phyloP scores from a whole-genome alignment of 23 tunicate species.

The Styela plicata region DNA sequence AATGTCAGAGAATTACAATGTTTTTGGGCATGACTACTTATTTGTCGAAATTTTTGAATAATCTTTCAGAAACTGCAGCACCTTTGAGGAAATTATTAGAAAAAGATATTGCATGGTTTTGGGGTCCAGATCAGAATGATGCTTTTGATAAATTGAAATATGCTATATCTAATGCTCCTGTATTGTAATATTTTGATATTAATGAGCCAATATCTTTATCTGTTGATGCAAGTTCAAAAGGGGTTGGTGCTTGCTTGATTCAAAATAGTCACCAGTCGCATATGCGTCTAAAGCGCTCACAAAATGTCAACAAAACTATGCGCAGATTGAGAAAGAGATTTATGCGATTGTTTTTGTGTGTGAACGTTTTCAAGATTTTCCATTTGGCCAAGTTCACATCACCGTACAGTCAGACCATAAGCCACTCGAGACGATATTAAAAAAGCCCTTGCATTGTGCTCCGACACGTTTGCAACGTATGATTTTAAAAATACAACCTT shows the following conservation, averaged over 20 bases:
- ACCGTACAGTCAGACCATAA: conserved; percentile 39
- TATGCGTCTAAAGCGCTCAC: not conserved
- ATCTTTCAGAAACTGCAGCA: too few relatives aligned
- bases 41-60: too few relatives aligned
- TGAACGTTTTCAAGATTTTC: not conserved
- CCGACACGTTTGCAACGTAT: too few relatives aligned
- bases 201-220: not conserved
- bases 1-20: too few relatives aligned
- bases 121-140: not conserved
- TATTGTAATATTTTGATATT: conserved; percentile 10
- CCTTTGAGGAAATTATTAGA: too few relatives aligned
- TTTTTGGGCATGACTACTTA: too few relatives aligned
- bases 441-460: conserved; percentile 12
- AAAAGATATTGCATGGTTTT: not conserved
- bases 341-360: not conserved
- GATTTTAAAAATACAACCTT: too few relatives aligned
- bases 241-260: not conserved
- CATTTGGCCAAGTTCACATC: not conserved
- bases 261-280: not conserved
- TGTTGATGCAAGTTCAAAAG: not conserved
- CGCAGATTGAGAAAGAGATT: not conserved
- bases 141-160: not conserved
- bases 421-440: conserved; percentile 29
- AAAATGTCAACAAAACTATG: not conserved
- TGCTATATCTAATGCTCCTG: conserved; percentile 3